Conservation (phyloP, 2,113 vertebrate species). For the Anhinga rufa region DNA sequence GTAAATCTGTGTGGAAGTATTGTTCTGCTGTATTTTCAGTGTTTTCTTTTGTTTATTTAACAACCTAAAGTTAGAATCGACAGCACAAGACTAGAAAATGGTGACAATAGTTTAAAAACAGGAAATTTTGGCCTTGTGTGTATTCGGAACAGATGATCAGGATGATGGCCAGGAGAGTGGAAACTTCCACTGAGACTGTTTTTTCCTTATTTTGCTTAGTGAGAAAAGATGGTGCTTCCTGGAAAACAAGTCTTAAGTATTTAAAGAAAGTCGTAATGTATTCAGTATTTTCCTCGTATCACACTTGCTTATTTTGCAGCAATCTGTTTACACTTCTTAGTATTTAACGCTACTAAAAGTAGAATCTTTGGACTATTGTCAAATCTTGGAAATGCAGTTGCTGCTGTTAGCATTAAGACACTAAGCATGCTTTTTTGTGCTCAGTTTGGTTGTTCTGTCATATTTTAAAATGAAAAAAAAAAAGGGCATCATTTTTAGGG, state of each 20-base stretch:
- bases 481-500: not conserved
- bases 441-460: not conserved
- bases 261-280: constrained; percentile 55
- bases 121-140: constrained; percentile 94
- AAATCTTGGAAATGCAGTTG: not conserved
- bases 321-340: not conserved
- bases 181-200: constrained; percentile 92
- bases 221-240: constrained; percentile 83
- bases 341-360: not conserved
- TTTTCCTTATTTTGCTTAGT: constrained; percentile 81
- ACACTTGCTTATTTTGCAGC: constrained; percentile 48
- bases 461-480: not conserved
- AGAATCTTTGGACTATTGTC: not conserved
- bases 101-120: constrained; percentile 97
- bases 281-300: constrained; percentile 31
- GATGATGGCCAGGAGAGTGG: constrained; percentile 94
- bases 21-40: constrained; percentile 60
- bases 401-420: not conserved
- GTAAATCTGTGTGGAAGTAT: not conserved
- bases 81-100: constrained; percentile 77
- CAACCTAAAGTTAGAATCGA: constrained; percentile 88
- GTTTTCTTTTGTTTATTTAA: constrained; percentile 75
- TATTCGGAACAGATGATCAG: constrained; percentile 94
- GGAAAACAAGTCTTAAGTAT: constrained; percentile 78
- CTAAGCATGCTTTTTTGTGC: not conserved